phyloP scores from a whole-genome alignment of 1,140 invertebrate species.

The Andricus grossulariae region DNA sequence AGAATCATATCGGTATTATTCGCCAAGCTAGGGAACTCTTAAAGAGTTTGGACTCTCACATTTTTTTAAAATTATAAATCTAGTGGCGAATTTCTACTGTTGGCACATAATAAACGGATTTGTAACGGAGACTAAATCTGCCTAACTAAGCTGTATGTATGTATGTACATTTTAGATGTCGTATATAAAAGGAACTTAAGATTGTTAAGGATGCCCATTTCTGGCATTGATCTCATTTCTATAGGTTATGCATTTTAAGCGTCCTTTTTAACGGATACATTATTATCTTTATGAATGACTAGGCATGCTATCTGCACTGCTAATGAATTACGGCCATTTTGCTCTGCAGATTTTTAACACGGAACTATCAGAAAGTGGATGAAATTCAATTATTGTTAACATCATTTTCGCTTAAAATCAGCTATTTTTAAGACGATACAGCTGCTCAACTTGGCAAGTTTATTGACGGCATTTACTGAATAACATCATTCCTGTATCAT shows the following conservation, averaged over 20 bases:
- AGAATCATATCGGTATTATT: no score
- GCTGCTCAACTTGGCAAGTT: slow-evolving; percentile 52
- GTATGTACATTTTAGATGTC: background rate
- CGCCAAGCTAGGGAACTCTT: no score
- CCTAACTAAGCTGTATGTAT: no score
- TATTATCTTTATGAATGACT: slow-evolving; percentile 5
- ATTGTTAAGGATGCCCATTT: background rate
- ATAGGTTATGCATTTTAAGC: background rate
- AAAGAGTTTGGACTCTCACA: background rate
- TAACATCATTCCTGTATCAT: slow-evolving; percentile 41
- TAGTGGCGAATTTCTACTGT: background rate
- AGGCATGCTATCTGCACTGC: background rate
- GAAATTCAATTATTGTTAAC: slow-evolving; percentile 41
- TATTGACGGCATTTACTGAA: slow-evolving; percentile 50
- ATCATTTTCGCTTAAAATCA: slow-evolving; percentile 38
- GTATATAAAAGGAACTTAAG: background rate
- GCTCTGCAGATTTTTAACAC: slow-evolving; percentile 32
- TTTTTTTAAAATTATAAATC: background rate
- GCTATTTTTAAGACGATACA: slow-evolving; percentile 38
- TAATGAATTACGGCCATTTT: slow-evolving; percentile 45
- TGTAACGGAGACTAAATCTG: background rate
- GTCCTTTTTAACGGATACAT: background rate
- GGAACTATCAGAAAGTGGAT: slow-evolving; percentile 38
- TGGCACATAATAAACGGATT: slow-evolving; percentile 29
- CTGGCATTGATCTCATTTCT: background rate